These are phyloP conservation scores for Kryptopterus vitreolus DNA, from an alignment of 2,797 vertebrate genomes.

Conservation along the genomic window DNA sequence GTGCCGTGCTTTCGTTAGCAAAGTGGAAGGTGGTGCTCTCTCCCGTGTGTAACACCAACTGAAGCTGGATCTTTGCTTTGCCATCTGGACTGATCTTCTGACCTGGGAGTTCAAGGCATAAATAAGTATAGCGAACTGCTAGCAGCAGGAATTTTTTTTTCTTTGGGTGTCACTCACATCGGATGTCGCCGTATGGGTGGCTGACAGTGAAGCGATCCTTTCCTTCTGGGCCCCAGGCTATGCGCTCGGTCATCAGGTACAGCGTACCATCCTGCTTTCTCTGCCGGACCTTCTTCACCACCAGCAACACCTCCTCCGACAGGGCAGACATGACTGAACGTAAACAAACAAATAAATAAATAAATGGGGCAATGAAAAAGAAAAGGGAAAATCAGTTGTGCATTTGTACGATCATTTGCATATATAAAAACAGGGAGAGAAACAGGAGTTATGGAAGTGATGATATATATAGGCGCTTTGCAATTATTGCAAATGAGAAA, in stretches of 20 bases:
- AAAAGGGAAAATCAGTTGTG: neutral
- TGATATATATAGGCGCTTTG: too few species aligned
- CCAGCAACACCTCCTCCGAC: constrained; percentile 95
- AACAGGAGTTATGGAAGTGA: neutral
- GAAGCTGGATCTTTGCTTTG: constrained; percentile 97
- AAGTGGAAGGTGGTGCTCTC: constrained; percentile 98
- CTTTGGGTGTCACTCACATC: constrained; percentile 82
- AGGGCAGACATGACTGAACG: constrained; percentile 85
- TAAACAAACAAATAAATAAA: neutral
- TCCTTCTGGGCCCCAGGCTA: constrained; percentile 96
- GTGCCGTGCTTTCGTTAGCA: constrained; percentile 89
- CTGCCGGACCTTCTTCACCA: constrained; percentile 94
- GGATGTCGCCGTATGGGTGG: constrained; percentile 95
- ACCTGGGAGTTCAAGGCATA: constrained; percentile 70
- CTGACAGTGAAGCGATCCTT: constrained; percentile 97
- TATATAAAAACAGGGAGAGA: neutral
- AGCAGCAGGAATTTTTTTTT: too few species aligned
- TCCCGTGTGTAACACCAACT: constrained; percentile 92
- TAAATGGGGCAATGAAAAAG: neutral
- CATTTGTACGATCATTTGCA: neutral
- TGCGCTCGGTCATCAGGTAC: constrained; percentile 95
- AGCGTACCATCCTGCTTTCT: constrained; percentile 97
- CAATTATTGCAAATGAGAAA: neutral
- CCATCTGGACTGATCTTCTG: constrained; percentile 99
- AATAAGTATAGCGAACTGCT: neutral